A percentile compares a stretch with the other conserved stretches of the same genome.
phyloP scores from a whole-genome alignment of 2,797 vertebrate species.

The Sebastes nivosus region DNA sequence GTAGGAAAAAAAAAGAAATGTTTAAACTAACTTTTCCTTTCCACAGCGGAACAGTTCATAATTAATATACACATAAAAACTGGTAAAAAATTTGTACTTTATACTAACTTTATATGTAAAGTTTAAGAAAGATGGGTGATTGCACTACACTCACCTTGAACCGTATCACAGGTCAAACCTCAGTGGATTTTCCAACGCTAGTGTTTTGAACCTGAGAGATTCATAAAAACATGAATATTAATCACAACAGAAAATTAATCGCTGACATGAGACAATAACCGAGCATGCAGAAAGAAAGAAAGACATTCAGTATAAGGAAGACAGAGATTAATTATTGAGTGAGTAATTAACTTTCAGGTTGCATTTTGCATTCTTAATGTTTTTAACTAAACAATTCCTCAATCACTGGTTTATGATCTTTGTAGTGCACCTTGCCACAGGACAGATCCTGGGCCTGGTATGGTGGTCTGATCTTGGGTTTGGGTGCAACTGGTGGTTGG shows the following conservation, averaged over 20 bases:
- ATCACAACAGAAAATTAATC: not conserved
- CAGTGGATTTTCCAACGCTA: conserved; percentile 76
- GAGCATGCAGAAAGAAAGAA: not conserved
- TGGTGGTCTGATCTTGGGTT: conserved; percentile 49
- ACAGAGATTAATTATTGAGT: not conserved
- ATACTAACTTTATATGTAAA: not conserved
- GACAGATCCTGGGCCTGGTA: conserved; percentile 39
- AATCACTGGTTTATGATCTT: not conserved
- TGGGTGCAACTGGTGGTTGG: conserved; percentile 40
- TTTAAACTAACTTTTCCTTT: not conserved
- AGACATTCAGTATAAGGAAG: not conserved
- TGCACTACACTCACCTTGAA: conserved; percentile 27
- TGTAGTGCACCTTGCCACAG: conserved; percentile 59
- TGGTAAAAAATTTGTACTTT: not conserved
- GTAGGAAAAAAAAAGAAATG: not conserved
- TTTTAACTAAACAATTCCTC: not conserved
- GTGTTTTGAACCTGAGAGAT: conserved; percentile 63
- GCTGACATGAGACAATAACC: not conserved
- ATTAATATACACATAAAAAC: not conserved
- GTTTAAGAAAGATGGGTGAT: not conserved
- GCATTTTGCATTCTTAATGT: not conserved
- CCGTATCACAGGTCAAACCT: conserved; percentile 70
- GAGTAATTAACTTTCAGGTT: not conserved
- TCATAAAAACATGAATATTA: not conserved
- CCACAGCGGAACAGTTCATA: not conserved